Base-by-base conservation (phyloP, 2,113 vertebrate species). In the Cnemophilus loriae region DNA sequence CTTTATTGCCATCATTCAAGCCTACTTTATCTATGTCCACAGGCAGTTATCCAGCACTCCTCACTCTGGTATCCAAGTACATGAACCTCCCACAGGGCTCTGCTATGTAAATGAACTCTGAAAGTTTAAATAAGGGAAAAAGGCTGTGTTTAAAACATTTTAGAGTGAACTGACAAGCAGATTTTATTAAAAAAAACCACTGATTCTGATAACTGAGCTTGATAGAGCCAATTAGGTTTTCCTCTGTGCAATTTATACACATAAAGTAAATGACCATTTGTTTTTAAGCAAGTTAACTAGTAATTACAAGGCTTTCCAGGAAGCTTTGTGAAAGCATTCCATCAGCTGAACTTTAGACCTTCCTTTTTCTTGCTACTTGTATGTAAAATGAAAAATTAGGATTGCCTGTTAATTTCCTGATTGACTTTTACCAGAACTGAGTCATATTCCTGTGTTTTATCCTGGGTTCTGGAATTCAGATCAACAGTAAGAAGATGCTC, bases 101-200 rank as follows among this genome's bases (percentile, higher is more conserved):
- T 73, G 55, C 84, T 92, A 87, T 42, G 55, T 91, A 96, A 95
- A 96, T 97, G 82, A 91, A 96, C 76, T 89, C 89, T 26, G 15
- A 32, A 88, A 95, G 89, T 94, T 97, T 96, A 96, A 97, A 80
- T 76, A 93, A 95, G 2, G 32, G 53, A 90, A 94, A 96, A 93
- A 94, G 59, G 47, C 33, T 87, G 33, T 79, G 57, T 91, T 93
- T 96, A 92, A 83, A 91, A 80, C 77, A 88, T 88, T 96, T 91
- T 21, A 71, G 69, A 94, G 75, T 75, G 46, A 75, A 87, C n/a
- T 85, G 84, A 96, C 96, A 95, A 96, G 84, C 50, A 83, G 49
- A 63, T 91, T 81, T 93, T 79, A 84, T 90, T 79, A 27, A 60
- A 96, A 90, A 96, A 92, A 71, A 41, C 32, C 55, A 70, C 56